A percentile compares a stretch with the other conserved stretches of the same genome.
Evolutionary conservation across 2,888 invertebrate genomes (phyloP).

Genomic region (Rhagonycha lutea): DNA sequence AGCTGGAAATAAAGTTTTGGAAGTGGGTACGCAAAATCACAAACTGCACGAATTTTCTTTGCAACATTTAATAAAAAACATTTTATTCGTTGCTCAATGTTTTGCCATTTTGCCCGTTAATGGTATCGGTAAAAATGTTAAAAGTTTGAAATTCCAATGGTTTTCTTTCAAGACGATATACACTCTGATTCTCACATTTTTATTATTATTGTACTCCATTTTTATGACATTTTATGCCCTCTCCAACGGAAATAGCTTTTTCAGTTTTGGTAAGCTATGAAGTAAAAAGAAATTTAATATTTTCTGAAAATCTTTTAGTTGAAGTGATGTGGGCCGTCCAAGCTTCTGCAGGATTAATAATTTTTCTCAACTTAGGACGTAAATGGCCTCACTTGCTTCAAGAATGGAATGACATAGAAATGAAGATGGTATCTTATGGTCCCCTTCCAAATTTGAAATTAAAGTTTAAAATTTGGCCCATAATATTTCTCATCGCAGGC

Average conservation of each 20-base stretch:
- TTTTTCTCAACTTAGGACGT: conserved; percentile 13
- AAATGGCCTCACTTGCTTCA: conserved; percentile 24
- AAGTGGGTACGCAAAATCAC: neutral
- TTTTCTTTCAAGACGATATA: conserved; percentile 13
- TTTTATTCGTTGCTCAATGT: conserved; percentile 13
- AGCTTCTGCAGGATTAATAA: conserved; percentile 6
- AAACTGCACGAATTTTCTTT: neutral
- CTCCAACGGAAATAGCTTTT: conserved; percentile 8
- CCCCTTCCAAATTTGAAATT: conserved; percentile 6
- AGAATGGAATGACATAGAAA: conserved; percentile 28
- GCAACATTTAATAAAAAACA: conserved; percentile 7
- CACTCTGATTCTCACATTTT: neutral
- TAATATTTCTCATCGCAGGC: conserved; percentile 16
- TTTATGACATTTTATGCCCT: neutral
- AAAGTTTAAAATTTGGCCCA: conserved; percentile 6
- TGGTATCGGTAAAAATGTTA: conserved; percentile 3
- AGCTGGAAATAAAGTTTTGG: neutral
- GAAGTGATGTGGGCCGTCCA: conserved; percentile 24
- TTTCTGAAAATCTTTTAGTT: conserved; percentile 4
- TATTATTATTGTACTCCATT: conserved; percentile 2
- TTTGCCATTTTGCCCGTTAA: conserved; percentile 21
- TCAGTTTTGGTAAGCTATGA: conserved; percentile 14
- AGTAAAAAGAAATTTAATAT: neutral
- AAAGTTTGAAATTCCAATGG: conserved; percentile 19
- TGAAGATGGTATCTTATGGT: conserved; percentile 7